phyloP scores from a whole-genome alignment of 2,888 invertebrate species.

The Drosophila anceps region DNA sequence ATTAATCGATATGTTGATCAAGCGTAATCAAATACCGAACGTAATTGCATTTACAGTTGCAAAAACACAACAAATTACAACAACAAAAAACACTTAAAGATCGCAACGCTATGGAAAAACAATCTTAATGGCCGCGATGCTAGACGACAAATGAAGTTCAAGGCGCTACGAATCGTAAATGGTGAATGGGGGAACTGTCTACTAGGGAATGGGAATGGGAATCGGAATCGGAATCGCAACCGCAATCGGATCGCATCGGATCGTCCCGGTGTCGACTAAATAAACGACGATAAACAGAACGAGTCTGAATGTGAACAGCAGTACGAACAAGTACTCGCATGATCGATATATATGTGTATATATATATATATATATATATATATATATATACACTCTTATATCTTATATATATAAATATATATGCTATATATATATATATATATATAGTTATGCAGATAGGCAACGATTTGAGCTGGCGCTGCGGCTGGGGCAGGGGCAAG shows the following conservation, averaged over 20 bases:
- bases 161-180: conserved; percentile 55
- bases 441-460: conserved; percentile 54
- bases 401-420: conserved; percentile 21
- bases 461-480: conserved; percentile 28
- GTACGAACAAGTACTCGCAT: conserved; percentile 42
- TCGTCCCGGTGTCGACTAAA: conserved; percentile 50
- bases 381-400: conserved; percentile 17
- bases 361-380: conserved; percentile 15
- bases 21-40: neutral
- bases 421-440: conserved; percentile 3
- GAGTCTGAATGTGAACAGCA: conserved; percentile 29
- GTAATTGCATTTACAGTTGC: conserved; percentile 17
- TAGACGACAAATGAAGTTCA: conserved; percentile 74
- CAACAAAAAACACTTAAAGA: neutral
- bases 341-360: conserved; percentile 48
- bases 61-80: neutral
- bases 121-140: conserved; percentile 70
- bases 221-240: conserved; percentile 26
- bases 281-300: conserved; percentile 40
- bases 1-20: conserved; percentile 7
- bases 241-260: conserved; percentile 35
- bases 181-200: conserved; percentile 1
- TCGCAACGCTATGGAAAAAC: conserved; percentile 12
- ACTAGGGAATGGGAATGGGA: conserved; percentile 11
- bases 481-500: conserved; percentile 6